Evolutionary conservation across 2,797 vertebrate species (phyloP), one percentile per base, ranked within the genome.

Genomic region (Dicrostonyx torquatus): DNA sequence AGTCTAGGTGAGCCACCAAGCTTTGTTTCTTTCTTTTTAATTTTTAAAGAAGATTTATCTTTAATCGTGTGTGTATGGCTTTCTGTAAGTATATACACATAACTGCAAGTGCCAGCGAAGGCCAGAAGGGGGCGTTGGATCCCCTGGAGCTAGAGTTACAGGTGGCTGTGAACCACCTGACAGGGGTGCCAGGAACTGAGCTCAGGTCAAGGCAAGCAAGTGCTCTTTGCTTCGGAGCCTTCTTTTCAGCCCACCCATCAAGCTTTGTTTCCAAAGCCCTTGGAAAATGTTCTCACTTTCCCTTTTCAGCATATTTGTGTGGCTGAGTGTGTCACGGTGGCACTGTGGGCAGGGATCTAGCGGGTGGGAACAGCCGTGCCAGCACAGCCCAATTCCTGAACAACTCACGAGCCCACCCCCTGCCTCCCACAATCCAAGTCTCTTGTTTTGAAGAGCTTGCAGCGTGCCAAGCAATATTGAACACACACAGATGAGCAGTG

Each of bases 381-480:
- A 12, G 53, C 24, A 15, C 6, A n/a, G 62, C 8, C 26, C 50
- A 34, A 4, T 79, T 85, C 90, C 60, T 85, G 68, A 10, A 17
- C 3, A 50, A 79, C 24, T 50, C 68, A 0, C 31, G 34, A 92
- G 73, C 91, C 77, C 70, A 76, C 58, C 0, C 3, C 84, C 80
- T 14, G 0, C 40, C 48, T 64, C 37, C 29, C 8, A 34, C 58
- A 17, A 77, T 94, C 94, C 93, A 80, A 80, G 78, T 76, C 66
- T 95, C 93, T 94, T 84, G 86, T 94, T 97, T 82, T 78, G 90
- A 97, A 97, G 96, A 85, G 80, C 78, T 92, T n/a, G 7, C 66
- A 37, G 11, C 34, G 75, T 77, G 78, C 94, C 90, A 95, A 87
- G 66, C 93, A 91, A 90, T 95, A 86, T 96, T 97, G 90, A 97